A percentile compares a stretch with the other conserved stretches of the same genome.
These are phyloP conservation scores for Psix sp. DNA, from an alignment of 1,140 invertebrate genomes.

Conservation along the genomic window DNA sequence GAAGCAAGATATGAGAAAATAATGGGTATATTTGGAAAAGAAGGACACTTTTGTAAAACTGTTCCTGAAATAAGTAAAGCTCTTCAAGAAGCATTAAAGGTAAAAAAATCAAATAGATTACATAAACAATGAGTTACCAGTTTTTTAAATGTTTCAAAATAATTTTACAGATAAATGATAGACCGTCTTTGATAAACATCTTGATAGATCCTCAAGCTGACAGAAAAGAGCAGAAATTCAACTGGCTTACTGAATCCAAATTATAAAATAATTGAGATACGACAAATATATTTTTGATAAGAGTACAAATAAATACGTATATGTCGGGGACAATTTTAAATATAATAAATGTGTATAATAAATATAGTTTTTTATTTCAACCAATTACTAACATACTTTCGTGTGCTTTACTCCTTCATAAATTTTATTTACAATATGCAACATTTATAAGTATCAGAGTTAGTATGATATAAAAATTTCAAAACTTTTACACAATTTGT, in stretches of 20 bases:
- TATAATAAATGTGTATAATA: too few species aligned
- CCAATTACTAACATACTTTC: too few species aligned
- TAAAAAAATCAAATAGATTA: constrained; percentile 62
- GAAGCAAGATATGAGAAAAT: constrained; percentile 93
- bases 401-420: too few species aligned
- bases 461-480: too few species aligned
- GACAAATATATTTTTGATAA: too few species aligned
- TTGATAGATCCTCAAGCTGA: constrained; percentile 92
- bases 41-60: constrained; percentile 88
- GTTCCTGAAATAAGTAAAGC: constrained; percentile 85
- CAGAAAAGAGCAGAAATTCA: constrained; percentile 92
- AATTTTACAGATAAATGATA: constrained; percentile 78
- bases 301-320: too few species aligned
- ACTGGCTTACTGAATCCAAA: constrained; percentile 94
- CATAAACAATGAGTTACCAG: constrained; percentile 4
- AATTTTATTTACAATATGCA: too few species aligned
- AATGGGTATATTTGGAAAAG: constrained; percentile 88
- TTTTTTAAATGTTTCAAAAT: constrained; percentile 10
- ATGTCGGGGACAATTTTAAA: too few species aligned
- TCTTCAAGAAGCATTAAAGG: constrained; percentile 81
- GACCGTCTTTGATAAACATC: constrained; percentile 93
- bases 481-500: too few species aligned
- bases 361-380: too few species aligned
- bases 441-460: too few species aligned
- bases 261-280: too few species aligned